These are phyloP conservation scores for Dryas iulia DNA, from an alignment of 1,140 invertebrate genomes.

Conservation along the genomic window DNA sequence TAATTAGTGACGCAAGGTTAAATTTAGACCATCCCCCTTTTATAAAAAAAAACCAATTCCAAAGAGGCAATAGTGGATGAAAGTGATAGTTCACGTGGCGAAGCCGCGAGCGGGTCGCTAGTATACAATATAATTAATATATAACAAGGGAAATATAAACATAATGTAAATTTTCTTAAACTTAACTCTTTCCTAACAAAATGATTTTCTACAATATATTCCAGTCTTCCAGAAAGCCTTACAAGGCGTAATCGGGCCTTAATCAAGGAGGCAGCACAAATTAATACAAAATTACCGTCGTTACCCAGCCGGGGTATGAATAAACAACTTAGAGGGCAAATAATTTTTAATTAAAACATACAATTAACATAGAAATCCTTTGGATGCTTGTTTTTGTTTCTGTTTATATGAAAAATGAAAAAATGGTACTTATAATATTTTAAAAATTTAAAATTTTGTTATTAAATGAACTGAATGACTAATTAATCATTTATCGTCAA, in stretches of 20 bases:
- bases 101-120: no score
- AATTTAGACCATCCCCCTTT: no score
- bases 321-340: constrained; percentile 28
- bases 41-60: no score
- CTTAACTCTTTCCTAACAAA: neutral
- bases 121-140: no score
- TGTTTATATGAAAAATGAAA: neutral
- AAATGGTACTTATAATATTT: no score
- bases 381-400: neutral
- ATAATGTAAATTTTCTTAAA: neutral
- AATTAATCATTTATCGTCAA: no score
- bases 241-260: constrained; percentile 51
- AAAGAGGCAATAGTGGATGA: no score
- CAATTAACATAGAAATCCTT: constrained; percentile 5
- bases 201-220: neutral
- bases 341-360: constrained; percentile 53
- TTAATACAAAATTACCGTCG: constrained; percentile 68
- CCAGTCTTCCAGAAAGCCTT: constrained; percentile 42
- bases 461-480: no score
- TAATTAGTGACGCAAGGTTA: no score
- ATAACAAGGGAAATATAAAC: neutral
- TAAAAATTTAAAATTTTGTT: no score
- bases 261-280: constrained; percentile 63
- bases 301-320: constrained; percentile 36
- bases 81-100: no score